Conservation (phyloP, 2,113 vertebrate genomes). For the Triplophysa rosa region DNA sequence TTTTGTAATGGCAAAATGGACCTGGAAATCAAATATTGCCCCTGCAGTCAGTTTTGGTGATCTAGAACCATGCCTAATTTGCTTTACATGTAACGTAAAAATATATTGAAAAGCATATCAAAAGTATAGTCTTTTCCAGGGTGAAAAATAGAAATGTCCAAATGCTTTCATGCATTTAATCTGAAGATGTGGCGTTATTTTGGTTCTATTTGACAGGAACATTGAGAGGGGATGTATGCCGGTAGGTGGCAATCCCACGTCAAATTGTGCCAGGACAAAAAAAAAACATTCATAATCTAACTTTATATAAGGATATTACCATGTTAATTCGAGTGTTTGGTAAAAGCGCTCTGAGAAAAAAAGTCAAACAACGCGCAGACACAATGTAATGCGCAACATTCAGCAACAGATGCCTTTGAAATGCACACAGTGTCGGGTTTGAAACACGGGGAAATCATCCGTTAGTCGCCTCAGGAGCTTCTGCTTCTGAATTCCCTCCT, state of each 20-base stretch:
- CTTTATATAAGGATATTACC: neutral
- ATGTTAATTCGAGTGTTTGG: neutral
- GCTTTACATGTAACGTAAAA: no score
- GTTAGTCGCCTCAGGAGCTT: neutral
- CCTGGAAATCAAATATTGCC: no score
- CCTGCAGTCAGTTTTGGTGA: no score
- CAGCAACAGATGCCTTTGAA: conserved; percentile 40
- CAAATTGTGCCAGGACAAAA: conserved; percentile 32
- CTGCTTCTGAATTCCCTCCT: neutral
- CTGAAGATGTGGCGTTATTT: conserved; percentile 12
- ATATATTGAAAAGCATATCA: no score
- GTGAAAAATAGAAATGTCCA: neutral
- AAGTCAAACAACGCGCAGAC: neutral
- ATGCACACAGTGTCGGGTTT: conserved; percentile 4
- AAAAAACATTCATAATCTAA: conserved; percentile 25
- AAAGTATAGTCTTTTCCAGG: no score
- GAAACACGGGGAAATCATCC: neutral
- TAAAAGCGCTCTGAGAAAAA: neutral
- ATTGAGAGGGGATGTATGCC: conserved; percentile 15
- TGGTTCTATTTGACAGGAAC: conserved; percentile 28
- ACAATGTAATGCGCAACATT: neutral
- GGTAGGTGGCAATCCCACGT: conserved; percentile 54
- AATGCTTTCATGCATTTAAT: neutral
- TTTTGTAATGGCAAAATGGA: no score
- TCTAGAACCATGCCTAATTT: no score